Conservation (phyloP, 1,140 invertebrate species). For the Lordiphosa mommai region DNA sequence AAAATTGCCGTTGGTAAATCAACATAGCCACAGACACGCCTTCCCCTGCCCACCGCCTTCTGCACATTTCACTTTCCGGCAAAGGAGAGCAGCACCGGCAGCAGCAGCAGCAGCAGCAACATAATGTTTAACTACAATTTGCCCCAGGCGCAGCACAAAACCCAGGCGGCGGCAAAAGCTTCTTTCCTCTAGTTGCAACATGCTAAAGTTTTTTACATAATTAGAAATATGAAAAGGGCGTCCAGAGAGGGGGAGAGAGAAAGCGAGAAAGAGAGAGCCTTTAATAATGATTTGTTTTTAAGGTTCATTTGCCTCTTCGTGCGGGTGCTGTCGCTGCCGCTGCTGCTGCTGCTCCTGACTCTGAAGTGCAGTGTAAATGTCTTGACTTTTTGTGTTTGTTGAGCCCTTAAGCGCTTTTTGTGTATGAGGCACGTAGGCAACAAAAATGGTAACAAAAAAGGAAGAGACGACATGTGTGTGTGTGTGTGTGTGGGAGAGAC, state of each 20-base stretch:
- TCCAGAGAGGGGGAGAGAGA: conserved; percentile 1
- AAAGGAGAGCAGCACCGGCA: background rate
- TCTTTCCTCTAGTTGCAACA: conserved; percentile 37
- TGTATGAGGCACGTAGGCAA: conserved; percentile 38
- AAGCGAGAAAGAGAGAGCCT: conserved; percentile 9
- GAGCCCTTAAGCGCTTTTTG: conserved; percentile 62
- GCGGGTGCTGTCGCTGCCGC: background rate
- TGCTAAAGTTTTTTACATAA: conserved; percentile 63
- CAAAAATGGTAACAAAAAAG: conserved; percentile 32
- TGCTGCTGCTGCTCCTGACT: conserved; percentile 11
- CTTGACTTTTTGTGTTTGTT: conserved; percentile 76
- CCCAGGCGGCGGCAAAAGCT: background rate
- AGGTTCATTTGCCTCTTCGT: conserved; percentile 57
- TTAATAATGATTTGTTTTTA: conserved; percentile 74
- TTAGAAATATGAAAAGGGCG: conserved; percentile 59
- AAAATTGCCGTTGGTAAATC: conserved; percentile 59
- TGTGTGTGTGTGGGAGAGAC: background rate
- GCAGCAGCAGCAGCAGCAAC: conserved; percentile 4
- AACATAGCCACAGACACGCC: conserved; percentile 42
- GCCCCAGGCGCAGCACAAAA: conserved; percentile 21
- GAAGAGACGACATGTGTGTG: conserved; percentile 14
- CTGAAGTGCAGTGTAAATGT: conserved; percentile 74
- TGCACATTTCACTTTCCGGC: conserved; percentile 48
- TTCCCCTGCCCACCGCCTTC: background rate
- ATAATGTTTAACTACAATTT: conserved; percentile 66